Evolutionary conservation across 2,797 vertebrate genomes (phyloP), one percentile per base, ranked within the genome.

Genomic region (Scyliorhinus canicula): DNA sequence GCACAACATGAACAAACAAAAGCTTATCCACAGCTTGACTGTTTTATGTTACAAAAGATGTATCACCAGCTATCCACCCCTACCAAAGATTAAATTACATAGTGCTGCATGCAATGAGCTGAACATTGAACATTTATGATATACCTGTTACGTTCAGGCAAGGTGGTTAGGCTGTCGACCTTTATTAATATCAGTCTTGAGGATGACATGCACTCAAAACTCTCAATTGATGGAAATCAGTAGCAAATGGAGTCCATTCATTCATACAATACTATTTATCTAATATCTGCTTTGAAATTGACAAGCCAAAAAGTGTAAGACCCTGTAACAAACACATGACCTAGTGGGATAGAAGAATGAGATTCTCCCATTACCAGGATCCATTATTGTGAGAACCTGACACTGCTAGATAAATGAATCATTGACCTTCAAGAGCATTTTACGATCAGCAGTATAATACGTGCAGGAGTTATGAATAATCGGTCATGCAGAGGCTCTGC

Each of bases 261-360:
- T 93, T 93, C 60, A 40, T 26, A 40, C 35, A 65, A 26, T 4
- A 65, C 21, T 21, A 7, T n/a, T 47, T 60, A 93, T 67, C 60
- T 24, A 67, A 65, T 67, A 40, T 31, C 90, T 65, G n/a, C 52
- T 57, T 88, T 88, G 85, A 88, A 88, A 55, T 93, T 93, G 57
- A 63, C 60, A 65, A 93, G 9, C 2, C 3, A 65, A 14, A 12
- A 63, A 40, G n/a, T 88, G 28, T 57, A 57, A 88, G 85, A 93
- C 9, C 90, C 57, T 63, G 31, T 44, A 93, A 44, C 52, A 6
- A 65, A 93, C 57, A 93, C 3, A 26, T 65, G 57, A 91, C 16
- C 35, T 65, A 65, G n/a, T 65, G 90, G 57, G 9, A 65, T 52
- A 44, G 21, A 6, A 52, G 2, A 93, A 93, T 93, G 90, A 93